Evolutionary conservation across 2,113 vertebrate species (phyloP), one percentile per base, ranked within the genome.

Genomic region (Brevimyrus niger): DNA sequence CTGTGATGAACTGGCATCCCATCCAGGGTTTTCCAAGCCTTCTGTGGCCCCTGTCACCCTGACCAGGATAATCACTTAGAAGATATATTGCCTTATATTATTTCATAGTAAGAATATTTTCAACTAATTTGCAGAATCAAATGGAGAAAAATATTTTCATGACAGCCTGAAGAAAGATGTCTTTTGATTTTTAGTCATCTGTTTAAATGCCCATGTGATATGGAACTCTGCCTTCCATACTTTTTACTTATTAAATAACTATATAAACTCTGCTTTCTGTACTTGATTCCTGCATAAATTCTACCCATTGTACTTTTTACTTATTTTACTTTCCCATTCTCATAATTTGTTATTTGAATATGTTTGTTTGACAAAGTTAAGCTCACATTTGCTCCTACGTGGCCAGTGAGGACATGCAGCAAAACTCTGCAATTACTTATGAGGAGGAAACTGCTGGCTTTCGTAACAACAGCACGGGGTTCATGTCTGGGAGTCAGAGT

Each of bases 401-500:
- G 10, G 65, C n/a, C 10, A 73, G 65, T 4, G 65, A 58, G 21
- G 9, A n/a, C 21, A 27, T 27, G 58, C n/a, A 65, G n/a, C 3
- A 65, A 10, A 65, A 65, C 23, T 23, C 55, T 9, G 2, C 9
- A 61, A 7, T 61, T 23, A 9, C 0, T 27, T 27, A 65, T 65
- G 11, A 61, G 58, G 58, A 27, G 58, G 58, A 65, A 65, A 65
- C 10, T 4, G 8, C 58, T 61, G n/a, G 23, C 58, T 65, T 27
- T 76, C 31, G 13, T 76, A 23, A 38, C 10, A 35, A 76, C 69
- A 31, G 31, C 13, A 17, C 13, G 3, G 69, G 31, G 11, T 73
- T 10, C 65, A 15, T n/a, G 65, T 73, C 65, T 13, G n/a, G n/a
- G 27, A 76, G 90, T 88, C 85, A 55, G 73, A 89, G 89, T 91